Conservation (phyloP, 30 jellyfish, hydroid and myxozoan genomes). For the Pelagia noctiluca region DNA sequence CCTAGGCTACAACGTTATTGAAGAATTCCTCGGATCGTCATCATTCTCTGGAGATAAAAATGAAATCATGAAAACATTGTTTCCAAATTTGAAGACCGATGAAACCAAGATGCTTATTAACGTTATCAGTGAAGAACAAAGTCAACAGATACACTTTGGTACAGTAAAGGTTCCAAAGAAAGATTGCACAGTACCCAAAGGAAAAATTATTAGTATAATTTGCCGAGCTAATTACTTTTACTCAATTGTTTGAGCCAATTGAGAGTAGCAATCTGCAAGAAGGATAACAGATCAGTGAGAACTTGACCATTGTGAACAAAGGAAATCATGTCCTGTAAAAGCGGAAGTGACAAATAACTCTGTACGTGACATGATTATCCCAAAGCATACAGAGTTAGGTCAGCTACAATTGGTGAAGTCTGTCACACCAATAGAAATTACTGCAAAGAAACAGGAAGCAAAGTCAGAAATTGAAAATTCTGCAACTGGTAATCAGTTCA, state of each 20-base stretch:
- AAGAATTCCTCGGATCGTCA: constrained; percentile 7
- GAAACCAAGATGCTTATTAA: background rate
- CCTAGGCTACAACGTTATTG: constrained; percentile 40
- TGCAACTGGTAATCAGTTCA: background rate
- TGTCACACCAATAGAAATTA: background rate
- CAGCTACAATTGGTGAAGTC: constrained; percentile 6
- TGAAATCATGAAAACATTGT: background rate
- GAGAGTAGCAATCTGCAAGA: background rate
- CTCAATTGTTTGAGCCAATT: constrained; percentile 7
- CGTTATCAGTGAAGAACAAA: constrained; percentile 1
- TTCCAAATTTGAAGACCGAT: background rate
- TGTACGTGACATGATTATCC: background rate
- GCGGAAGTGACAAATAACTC: constrained; percentile 2
- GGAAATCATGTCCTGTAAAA: background rate
- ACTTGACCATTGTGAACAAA: background rate
- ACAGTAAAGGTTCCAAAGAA: constrained; percentile 24
- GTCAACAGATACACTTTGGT: constrained; percentile 1
- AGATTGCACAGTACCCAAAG: constrained; percentile 13
- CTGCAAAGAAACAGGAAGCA: background rate
- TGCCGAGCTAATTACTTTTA: constrained; percentile 33
- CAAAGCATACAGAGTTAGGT: background rate
- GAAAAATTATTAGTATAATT: background rate
- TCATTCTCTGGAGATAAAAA: background rate
- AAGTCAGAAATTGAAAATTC: background rate
- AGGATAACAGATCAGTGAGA: background rate